These are phyloP conservation scores for Polyommatus icarus DNA, from an alignment of 2,888 invertebrate genomes.

Conservation along the genomic window DNA sequence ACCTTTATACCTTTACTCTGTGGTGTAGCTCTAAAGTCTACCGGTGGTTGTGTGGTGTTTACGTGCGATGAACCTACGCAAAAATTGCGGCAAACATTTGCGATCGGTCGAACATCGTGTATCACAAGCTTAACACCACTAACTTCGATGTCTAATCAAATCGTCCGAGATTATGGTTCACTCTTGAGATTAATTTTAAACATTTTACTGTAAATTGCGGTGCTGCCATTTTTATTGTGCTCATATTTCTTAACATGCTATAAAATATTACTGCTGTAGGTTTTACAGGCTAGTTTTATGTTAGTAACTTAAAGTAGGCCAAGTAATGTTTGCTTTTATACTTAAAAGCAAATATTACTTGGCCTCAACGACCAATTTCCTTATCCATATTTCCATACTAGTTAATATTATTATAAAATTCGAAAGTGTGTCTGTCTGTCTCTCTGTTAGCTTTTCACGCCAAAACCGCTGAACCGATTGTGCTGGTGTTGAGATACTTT, in stretches of 20 bases:
- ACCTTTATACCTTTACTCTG: too few relatives aligned
- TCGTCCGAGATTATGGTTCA: neutral
- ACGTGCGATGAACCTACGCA: too few relatives aligned
- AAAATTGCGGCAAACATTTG: neutral
- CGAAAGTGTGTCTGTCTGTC: too few relatives aligned
- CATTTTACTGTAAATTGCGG: slow-evolving; percentile 2
- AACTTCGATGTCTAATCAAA: slow-evolving; percentile 4
- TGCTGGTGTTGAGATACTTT: too few relatives aligned
- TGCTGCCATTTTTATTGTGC: neutral
- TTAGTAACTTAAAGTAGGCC: neutral
- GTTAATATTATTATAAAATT: too few relatives aligned
- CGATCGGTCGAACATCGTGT: neutral
- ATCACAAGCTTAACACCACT: neutral
- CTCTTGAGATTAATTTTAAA: slow-evolving; percentile 3
- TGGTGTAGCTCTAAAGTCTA: too few relatives aligned
- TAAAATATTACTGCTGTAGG: neutral
- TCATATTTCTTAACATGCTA: neutral
- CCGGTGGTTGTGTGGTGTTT: too few relatives aligned
- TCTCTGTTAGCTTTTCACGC: too few relatives aligned
- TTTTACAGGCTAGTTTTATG: neutral
- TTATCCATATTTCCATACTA: neutral
- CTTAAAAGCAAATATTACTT: neutral
- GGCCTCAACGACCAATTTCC: neutral
- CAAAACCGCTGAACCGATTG: too few relatives aligned
- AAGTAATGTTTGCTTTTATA: neutral